These are phyloP conservation scores for Gasterosteus aculeatus DNA, from an alignment of 2,113 vertebrate genomes.

Conservation along the genomic window DNA sequence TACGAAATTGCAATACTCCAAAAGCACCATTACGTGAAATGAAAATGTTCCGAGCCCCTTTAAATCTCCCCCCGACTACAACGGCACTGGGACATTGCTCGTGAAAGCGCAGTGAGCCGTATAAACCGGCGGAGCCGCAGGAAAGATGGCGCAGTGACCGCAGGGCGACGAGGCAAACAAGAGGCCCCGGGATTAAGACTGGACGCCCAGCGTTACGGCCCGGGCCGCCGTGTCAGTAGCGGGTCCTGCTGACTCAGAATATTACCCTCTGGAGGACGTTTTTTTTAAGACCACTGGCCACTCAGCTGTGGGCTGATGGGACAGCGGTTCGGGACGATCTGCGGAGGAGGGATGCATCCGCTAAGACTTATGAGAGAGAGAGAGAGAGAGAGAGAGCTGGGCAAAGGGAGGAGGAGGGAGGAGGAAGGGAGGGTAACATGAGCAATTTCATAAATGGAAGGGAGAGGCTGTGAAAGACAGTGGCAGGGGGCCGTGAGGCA, in stretches of 20 bases:
- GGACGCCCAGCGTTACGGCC: slow-evolving; percentile 43
- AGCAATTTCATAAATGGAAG: slow-evolving; percentile 84
- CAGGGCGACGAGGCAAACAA: slow-evolving; percentile 65
- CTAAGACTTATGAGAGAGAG: slow-evolving; percentile 64
- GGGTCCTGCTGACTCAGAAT: slow-evolving; percentile 63
- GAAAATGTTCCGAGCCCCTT: slow-evolving; percentile 31
- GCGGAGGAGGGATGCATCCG: slow-evolving; percentile 58
- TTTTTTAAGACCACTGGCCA: slow-evolving; percentile 39
- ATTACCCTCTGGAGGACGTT: slow-evolving; percentile 62
- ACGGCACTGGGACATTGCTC: slow-evolving; percentile 46
- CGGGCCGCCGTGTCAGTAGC: slow-evolving; percentile 49
- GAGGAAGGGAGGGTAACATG: slow-evolving; percentile 75
- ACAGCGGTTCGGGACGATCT: slow-evolving; percentile 51
- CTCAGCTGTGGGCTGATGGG: slow-evolving; percentile 52
- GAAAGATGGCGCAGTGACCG: slow-evolving; percentile 57
- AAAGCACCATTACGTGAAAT: background rate
- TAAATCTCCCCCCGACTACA: slow-evolving; percentile 47
- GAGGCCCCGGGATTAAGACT: slow-evolving; percentile 63
- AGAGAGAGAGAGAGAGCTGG: slow-evolving; percentile 17
- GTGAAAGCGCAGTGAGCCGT: slow-evolving; percentile 47
- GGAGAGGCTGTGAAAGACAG: slow-evolving; percentile 79
- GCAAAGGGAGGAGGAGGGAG: slow-evolving; percentile 11
- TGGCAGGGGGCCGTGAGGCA: slow-evolving; percentile 46
- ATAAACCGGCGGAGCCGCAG: slow-evolving; percentile 40
- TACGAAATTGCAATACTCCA: background rate